Evolutionary conservation across 1,140 invertebrate species (phyloP), one percentile per base, ranked within the genome.

Genomic region (Colletes latitarsis): DNA sequence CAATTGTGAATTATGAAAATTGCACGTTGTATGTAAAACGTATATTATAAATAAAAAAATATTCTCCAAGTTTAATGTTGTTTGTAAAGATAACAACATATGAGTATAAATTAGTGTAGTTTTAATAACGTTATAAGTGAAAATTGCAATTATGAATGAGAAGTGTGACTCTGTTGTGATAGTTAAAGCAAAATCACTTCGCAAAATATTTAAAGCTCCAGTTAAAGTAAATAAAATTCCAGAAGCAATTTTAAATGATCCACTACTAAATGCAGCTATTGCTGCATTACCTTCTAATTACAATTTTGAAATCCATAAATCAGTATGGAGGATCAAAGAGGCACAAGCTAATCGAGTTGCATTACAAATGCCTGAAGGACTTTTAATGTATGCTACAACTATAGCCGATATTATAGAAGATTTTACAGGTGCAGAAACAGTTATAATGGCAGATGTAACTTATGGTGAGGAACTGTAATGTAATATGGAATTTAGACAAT

Each of bases 251-350:
- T 91, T 98, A 21, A 96, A 98, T 88, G 95, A 99, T 95, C 94
- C 96, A 10, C 85, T 96, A 82, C 91, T 99, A 60, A 95, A 97
- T 87, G 93, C 94, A 89, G 97, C 97, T 6, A 96, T 96, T 74
- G 93, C 95, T 84, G 92, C 93, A 66, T 94, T 99, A 66, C 99
- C 99, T 10, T 90, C 94, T 17, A 99, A 99, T 94, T 99, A 99
- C 90, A 99, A 99, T 94, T 99, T 99, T 94, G 99, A 99, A 95
- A 96, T 99, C 87, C 97, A 97, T 62, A 99, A 99, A 93, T 99
- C 99, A 0, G 96, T 99, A 91, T 99, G 99, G 99, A 96, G 98
- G 90, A 98, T 99, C 82, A 94, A 95, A 81, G 96, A 97, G 90
- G 93, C 95, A 39, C 95, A 96, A 81, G 96, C 97, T 0, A 98